These are phyloP conservation scores for Ascidia mentula DNA, from an alignment of 23 tunicate genomes.

Conservation along the genomic window DNA sequence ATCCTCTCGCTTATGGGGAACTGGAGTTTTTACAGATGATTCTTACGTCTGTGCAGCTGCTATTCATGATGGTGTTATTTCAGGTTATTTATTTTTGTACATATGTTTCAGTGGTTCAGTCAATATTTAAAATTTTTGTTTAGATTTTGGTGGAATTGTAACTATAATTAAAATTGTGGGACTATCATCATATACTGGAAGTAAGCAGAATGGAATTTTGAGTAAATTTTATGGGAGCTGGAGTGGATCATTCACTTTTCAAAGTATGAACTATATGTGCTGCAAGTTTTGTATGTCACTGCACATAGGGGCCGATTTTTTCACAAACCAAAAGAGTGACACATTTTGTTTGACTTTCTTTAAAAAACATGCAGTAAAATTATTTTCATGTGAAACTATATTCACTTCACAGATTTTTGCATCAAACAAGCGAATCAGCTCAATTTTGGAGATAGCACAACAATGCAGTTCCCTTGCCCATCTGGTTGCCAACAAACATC, in stretches of 20 bases:
- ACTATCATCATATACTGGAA: background rate
- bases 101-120: background rate
- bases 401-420: background rate
- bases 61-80: background rate
- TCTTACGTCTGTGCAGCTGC: conserved; percentile 1
- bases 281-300: too few species aligned
- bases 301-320: too few species aligned
- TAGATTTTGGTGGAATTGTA: background rate
- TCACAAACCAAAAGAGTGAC: too few species aligned
- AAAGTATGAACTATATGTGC: too few species aligned
- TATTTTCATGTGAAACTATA: too few species aligned
- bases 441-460: background rate
- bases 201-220: background rate
- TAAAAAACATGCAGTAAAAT: too few species aligned
- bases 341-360: too few species aligned
- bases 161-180: background rate
- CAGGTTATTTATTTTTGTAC: background rate
- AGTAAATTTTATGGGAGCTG: background rate
- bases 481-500: background rate
- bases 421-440: background rate
- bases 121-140: background rate
- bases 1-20: background rate
- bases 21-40: background rate
- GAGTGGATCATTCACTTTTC: background rate
- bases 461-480: background rate